Conservation (phyloP, 2,888 invertebrate species). For the Globia sparganii region DNA sequence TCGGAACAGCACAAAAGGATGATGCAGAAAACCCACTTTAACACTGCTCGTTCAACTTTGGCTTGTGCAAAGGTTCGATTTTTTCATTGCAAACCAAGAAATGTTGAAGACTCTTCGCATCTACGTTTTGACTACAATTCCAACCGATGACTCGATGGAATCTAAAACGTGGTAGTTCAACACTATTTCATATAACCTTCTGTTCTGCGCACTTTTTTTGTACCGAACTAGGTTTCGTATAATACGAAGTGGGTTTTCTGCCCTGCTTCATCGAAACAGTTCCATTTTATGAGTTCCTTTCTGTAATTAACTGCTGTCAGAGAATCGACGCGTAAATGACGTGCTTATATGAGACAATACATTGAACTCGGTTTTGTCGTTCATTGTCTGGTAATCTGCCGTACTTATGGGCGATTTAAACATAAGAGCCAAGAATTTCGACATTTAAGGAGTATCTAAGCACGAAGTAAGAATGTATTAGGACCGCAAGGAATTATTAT, state of each 20-base stretch:
- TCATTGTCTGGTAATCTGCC: neutral
- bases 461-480: conserved; percentile 34
- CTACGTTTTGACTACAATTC: neutral
- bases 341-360: conserved; percentile 2
- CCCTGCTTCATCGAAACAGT: neutral
- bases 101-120: neutral
- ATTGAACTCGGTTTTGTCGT: conserved; percentile 4
- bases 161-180: neutral
- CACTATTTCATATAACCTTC: neutral
- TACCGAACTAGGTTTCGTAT: no score
- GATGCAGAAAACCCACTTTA: conserved; percentile 25
- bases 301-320: conserved; percentile 26
- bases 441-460: conserved; percentile 14
- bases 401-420: neutral
- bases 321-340: conserved; percentile 13
- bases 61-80: neutral
- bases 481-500: conserved; percentile 38
- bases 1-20: conserved; percentile 38
- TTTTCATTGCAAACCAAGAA: neutral
- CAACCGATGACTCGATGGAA: no score
- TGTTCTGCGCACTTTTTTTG: neutral
- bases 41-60: neutral
- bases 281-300: conserved; percentile 11
- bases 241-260: neutral
- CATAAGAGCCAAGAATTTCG: neutral